A percentile compares a stretch with the other conserved stretches of the same genome.
These are phyloP conservation scores for Cherax quadricarinatus DNA, from an alignment of 1,140 invertebrate genomes.

Conservation along the genomic window DNA sequence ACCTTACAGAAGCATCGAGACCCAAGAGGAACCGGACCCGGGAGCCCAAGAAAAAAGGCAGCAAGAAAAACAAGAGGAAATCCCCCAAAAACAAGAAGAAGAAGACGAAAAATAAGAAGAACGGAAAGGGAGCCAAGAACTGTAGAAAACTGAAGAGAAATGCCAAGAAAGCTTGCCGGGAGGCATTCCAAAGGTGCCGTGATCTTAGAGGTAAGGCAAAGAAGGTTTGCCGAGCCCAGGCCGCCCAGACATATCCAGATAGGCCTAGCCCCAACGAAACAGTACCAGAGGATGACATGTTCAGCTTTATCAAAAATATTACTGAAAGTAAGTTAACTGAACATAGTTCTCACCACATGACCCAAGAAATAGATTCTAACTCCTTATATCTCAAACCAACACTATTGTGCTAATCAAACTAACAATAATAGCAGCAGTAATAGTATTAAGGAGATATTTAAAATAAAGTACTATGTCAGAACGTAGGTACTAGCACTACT, in stretches of 20 bases:
- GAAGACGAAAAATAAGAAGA: neutral
- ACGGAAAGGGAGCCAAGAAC: neutral
- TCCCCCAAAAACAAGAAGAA: neutral
- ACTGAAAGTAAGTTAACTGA: conserved; percentile 12
- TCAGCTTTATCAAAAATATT: conserved; percentile 26
- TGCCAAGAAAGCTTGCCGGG: neutral
- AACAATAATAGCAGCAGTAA: no score
- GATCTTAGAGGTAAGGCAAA: conserved; percentile 2
- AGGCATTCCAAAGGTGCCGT: neutral
- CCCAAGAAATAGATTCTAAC: no score
- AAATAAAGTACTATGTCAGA: no score
- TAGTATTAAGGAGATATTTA: no score
- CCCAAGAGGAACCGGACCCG: conserved; percentile 2
- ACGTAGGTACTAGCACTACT: no score
- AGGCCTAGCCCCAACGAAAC: no score
- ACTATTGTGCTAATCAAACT: no score
- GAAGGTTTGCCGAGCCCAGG: conserved; percentile 11
- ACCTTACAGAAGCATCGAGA: neutral
- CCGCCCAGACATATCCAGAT: neutral
- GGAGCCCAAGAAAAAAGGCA: neutral
- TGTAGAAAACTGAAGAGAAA: conserved; percentile 21
- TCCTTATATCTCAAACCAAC: no score
- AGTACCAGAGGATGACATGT: neutral
- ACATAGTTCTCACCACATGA: no score
- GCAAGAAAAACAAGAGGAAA: neutral